Evolutionary conservation across 2,888 invertebrate genomes (phyloP), one percentile per base, ranked within the genome.

Genomic region (Bugulina stolonifera): DNA sequence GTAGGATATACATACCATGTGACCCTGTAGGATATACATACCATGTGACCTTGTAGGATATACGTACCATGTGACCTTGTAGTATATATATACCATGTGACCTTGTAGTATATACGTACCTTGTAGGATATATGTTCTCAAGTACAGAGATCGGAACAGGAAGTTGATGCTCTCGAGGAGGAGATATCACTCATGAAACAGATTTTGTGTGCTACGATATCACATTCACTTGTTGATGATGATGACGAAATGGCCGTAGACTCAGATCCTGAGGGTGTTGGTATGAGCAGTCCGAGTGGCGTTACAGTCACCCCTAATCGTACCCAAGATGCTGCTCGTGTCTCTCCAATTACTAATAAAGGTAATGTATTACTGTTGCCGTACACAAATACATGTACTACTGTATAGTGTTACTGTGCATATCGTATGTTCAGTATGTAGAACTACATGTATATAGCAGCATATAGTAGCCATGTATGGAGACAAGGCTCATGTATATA

Each of bases 51-150:
- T 43, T 43, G 43, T 10, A 43, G 43, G 43, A 43, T 43, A 43
- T 43, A 43, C 18, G 43, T 43, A n/a, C n/a, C n/a, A n/a, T n/a
- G n/a, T 43, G 5, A 43, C 18, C 5, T 43, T 43, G 43, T 10
- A 43, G 43, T 5, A 43, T 43, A 43, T 43, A 43, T 43, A 43
- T 43, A 18, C 18, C n/a, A n/a, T n/a, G n/a, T n/a, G n/a, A 22
- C 52, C 52, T 18, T 52, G 18, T n/a, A n/a, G n/a, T n/a, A n/a
- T n/a, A n/a, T n/a, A n/a, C 18, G 5, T 3, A 57, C 5, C 10
- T 23, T 57, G 57, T 32, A 64, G 64, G 64, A 64, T 10, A 25
- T 64, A 27, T 64, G 64, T 34, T 25, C 32, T 14, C 32, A 64
- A 64, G 64, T 64, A 14, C 29, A 64, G 34, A 32, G 32, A 34